Base-by-base conservation (phyloP, 1,140 invertebrate species). In the Bombus balteatus region DNA sequence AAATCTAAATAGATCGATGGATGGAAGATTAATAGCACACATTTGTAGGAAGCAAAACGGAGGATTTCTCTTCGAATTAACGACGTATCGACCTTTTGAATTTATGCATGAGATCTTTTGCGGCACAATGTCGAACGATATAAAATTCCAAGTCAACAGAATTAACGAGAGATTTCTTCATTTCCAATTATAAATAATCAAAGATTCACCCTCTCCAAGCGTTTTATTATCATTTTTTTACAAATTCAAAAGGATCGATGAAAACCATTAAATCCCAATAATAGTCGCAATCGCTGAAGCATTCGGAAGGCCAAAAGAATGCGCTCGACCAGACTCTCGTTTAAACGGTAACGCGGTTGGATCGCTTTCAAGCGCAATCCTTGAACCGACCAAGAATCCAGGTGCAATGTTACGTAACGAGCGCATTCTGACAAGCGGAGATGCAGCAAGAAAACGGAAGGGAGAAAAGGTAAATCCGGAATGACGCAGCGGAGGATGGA, bases 341-440 rank as follows among this genome's bases (percentile, higher is more conserved):
- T 39, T 37, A 22, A 3, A 37, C 28, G 34, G 18, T 25, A 62
- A 41, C 37, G 25, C 53, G 59, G 13, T 77, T 77, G 75, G 75
- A 62, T 62, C 53, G 32, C 53, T 53, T 53, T 53, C 47, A 53
- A 53, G 47, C 18, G 47, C 28, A 62, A 32, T 65, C 8, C 8
- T 25, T 32, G n/a, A 32, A 18, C 53, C 72, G 72, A 34, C 25
- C 8, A 9, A 15, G 22, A 18, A 32, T 25, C 32, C 28, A 80
- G 78, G 43, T 80, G 65, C 41, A 70, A 53, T 68, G 41, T 79
- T 80, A 53, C 65, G 32, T 53, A 80, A 80, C 43, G 78, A 80
- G 70, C 43, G 59, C 5, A 80, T 80, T 70, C 34, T n/a, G 65
- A 53, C 34, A 39, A 18, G 39, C 15, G 6, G 32, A 37, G 77